phyloP scores from a whole-genome alignment of 2,113 vertebrate species.

The Cariama cristata region DNA sequence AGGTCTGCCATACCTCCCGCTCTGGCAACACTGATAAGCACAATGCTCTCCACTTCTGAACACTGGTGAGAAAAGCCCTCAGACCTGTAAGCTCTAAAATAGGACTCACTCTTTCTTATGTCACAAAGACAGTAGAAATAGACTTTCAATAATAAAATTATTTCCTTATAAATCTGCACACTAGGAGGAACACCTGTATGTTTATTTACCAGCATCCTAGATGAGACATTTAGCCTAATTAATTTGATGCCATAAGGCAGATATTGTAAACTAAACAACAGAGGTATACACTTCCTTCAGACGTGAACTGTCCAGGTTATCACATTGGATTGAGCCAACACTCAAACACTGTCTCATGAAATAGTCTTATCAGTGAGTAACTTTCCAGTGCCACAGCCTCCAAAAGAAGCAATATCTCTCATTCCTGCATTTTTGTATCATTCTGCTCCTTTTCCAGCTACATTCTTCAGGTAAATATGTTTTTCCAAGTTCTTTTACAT shows the following conservation, averaged over 20 bases:
- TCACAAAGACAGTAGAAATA: not conserved
- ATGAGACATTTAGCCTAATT: not conserved
- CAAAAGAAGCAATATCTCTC: not conserved
- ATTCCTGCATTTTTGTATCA: not conserved
- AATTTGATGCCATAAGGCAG: not conserved
- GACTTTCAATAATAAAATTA: not conserved
- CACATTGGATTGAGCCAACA: not conserved
- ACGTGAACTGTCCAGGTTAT: not conserved
- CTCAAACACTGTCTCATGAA: not conserved
- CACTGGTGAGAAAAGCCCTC: not conserved
- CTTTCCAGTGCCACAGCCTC: not conserved
- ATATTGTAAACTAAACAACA: not conserved
- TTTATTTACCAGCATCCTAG: not conserved
- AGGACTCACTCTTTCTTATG: rapidly evolving
- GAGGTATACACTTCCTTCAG: not conserved
- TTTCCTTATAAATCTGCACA: not conserved
- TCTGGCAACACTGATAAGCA: not conserved
- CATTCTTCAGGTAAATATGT: not conserved
- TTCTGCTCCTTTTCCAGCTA: not conserved
- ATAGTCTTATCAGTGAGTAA: not conserved
- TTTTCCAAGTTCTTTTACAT: not conserved
- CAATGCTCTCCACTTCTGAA: rapidly evolving
- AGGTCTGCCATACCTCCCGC: rapidly evolving
- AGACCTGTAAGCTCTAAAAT: not conserved
- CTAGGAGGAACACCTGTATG: not conserved